Evolutionary conservation across 1,140 invertebrate species (phyloP).

Genomic region (Nomia melanderi): DNA sequence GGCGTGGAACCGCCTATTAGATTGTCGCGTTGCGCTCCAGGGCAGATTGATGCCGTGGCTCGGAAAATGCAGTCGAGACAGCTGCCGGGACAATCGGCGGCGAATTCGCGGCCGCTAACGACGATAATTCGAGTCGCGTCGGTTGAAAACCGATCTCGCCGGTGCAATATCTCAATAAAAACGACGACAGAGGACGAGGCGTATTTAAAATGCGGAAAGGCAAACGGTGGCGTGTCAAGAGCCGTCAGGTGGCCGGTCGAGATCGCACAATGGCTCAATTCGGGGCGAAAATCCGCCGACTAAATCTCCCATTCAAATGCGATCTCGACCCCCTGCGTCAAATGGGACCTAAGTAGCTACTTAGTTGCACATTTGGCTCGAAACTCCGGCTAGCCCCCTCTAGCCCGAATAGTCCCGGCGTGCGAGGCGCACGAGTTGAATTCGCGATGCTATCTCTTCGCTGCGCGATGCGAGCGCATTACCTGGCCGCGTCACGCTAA

Average conservation of each 20-base stretch:
- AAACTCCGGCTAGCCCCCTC: constrained; percentile 67
- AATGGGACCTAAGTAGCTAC: constrained; percentile 79
- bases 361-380: constrained; percentile 81
- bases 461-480: constrained; percentile 55
- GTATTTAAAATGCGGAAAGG: constrained; percentile 71
- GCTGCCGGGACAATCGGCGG: constrained; percentile 32
- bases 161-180: background rate
- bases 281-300: constrained; percentile 74
- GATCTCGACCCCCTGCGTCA: constrained; percentile 72
- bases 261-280: constrained; percentile 78
- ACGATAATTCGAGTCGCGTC: background rate
- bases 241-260: constrained; percentile 77
- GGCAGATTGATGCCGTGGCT: constrained; percentile 72
- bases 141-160: background rate
- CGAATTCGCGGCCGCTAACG: background rate
- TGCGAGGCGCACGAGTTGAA: constrained; percentile 21
- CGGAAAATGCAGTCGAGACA: constrained; percentile 64
- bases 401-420: background rate
- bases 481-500: constrained; percentile 58
- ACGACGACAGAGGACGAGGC: constrained; percentile 21
- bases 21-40: constrained; percentile 59
- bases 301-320: constrained; percentile 79
- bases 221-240: constrained; percentile 70
- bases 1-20: constrained; percentile 68
- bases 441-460: constrained; percentile 63